These are phyloP conservation scores for Lutjanus erythropterus DNA, from an alignment of 2,113 vertebrate species.

Conservation along the genomic window DNA sequence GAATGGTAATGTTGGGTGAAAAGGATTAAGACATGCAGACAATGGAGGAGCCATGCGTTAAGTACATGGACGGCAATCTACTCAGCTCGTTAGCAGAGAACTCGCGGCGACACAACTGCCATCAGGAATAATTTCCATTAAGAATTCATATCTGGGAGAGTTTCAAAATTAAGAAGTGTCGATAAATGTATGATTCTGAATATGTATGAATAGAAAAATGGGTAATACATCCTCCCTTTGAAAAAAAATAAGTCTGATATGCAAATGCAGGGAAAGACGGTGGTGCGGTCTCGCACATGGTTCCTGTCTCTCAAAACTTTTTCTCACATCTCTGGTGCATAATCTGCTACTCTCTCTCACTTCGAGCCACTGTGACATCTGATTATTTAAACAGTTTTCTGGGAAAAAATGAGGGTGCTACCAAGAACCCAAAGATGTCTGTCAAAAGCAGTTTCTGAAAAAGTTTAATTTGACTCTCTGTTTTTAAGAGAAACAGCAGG, in stretches of 20 bases:
- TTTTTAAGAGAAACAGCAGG: neutral
- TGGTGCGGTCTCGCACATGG: neutral
- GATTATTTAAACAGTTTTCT: neutral
- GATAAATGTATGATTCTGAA: conserved; percentile 39
- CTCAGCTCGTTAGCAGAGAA: conserved; percentile 63
- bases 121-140: conserved; percentile 64
- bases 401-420: neutral
- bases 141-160: conserved; percentile 55
- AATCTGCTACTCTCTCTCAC: neutral
- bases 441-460: neutral
- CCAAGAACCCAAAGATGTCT: neutral
- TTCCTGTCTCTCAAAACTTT: neutral
- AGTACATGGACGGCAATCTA: conserved; percentile 60
- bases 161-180: conserved; percentile 36
- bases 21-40: conserved; percentile 65
- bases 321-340: neutral
- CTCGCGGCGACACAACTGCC: conserved; percentile 19
- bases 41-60: conserved; percentile 28
- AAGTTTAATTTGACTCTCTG: neutral
- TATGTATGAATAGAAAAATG: conserved; percentile 45
- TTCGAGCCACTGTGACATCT: neutral
- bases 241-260: neutral
- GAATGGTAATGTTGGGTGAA: conserved; percentile 50
- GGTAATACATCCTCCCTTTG: neutral
- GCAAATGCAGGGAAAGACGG: conserved; percentile 1